phyloP scores from a whole-genome alignment of 2,888 invertebrate genomes.

The Hypercompe scribonia region DNA sequence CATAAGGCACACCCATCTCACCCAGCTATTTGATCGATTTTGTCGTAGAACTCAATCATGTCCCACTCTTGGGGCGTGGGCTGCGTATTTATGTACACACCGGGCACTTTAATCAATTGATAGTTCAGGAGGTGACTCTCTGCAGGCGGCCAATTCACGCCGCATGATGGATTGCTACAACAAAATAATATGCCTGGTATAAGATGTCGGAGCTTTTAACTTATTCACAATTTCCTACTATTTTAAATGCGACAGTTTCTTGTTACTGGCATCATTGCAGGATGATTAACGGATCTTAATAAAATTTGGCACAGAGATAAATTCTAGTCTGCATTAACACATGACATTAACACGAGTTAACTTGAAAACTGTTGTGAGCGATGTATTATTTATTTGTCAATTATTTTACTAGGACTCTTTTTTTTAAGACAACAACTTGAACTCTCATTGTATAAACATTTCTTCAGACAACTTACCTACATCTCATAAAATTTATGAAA shows the following conservation, averaged over 20 bases:
- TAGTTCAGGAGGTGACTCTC: constrained; percentile 27
- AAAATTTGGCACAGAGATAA: too few relatives aligned
- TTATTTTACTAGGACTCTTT: too few relatives aligned
- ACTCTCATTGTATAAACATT: too few relatives aligned
- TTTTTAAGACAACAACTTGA: too few relatives aligned
- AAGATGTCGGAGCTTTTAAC: not conserved
- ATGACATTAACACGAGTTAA: too few relatives aligned
- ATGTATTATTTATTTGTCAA: too few relatives aligned
- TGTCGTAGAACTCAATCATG: constrained; percentile 41
- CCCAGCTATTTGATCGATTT: constrained; percentile 28
- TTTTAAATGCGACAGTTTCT: not conserved
- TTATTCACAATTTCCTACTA: not conserved
- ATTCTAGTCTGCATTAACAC: too few relatives aligned
- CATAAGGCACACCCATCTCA: constrained; percentile 11
- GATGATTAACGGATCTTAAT: not conserved
- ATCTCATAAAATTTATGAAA: constrained; percentile 42
- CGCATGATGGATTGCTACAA: constrained; percentile 36
- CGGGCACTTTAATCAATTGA: constrained; percentile 31
- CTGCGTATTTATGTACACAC: constrained; percentile 20
- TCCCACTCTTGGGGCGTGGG: constrained; percentile 30
- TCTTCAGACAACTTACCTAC: constrained; percentile 27
- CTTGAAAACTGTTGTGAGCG: too few relatives aligned
- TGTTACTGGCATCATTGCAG: not conserved
- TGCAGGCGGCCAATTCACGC: constrained; percentile 26
- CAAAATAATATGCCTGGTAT: not conserved